Base-by-base conservation (phyloP, 2,113 vertebrate species). In the Tachycineta bicolor region DNA sequence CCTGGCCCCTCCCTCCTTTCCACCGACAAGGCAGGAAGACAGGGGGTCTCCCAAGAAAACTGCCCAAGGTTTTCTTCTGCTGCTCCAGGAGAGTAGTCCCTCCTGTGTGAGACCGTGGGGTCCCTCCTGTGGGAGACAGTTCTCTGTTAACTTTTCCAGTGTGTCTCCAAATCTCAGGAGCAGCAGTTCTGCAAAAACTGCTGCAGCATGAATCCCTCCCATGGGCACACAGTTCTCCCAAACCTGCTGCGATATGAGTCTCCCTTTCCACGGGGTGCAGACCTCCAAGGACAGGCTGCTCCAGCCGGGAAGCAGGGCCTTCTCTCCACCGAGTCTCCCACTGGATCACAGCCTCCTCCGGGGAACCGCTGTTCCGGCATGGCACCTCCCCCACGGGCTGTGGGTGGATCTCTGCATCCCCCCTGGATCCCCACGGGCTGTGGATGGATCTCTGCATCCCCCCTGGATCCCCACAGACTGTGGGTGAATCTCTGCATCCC, bases 101-200 rank as follows among this genome's bases (percentile, higher is more conserved):
- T 39, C 4, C 12, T 22, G 21, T 80, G 26, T 16, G 16, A 25
- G 10, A 5, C 10, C 1, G 0, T 31, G 41, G 10, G 19, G 16
- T 31, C n/a, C 26, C 12, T 67, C 12, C 33, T 25, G 37, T 0
- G 7, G 15, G 25, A 25, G 10, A 46, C 20, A 65, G 3, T 2
- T 31, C 62, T 34, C 33, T 1, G 2, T 18, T 9, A 55, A 19
- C 39, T 55, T 65, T 50, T 37, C 33, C 20, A 37, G 28, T 5
- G 10, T 21, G 13, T 12, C 5, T 33, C 46, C 58, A 41, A 43
- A 18, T 31, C 25, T 29, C 50, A 46, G 0, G 0, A 29, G 2
- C 10, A 21, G 44, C 6, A 41, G 6, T 46, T 50, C 39, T 55
- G 9, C 4, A 39, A 65, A 29, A 46, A 34, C 31, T 65, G 29